A percentile compares a stretch with the other conserved stretches of the same genome.
phyloP scores from a whole-genome alignment of 2,113 vertebrate species.

The Leucopternis melanops region DNA sequence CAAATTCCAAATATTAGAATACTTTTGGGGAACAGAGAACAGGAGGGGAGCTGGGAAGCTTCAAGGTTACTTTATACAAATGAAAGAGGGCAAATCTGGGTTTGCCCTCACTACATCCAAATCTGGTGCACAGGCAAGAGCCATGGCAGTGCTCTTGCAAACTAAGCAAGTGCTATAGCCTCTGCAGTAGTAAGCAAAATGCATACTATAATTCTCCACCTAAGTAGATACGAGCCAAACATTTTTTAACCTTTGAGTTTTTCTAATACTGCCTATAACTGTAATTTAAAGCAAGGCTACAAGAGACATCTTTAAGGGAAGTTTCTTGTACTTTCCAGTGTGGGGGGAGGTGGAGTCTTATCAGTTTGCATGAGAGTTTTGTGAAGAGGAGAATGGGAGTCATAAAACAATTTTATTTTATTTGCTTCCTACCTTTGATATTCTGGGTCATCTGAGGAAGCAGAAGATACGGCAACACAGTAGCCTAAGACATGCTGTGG shows the following conservation, averaged over 20 bases:
- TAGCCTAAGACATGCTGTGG: not conserved
- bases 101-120: not conserved
- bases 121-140: not conserved
- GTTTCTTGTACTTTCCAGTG: not conserved
- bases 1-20: conserved; percentile 38
- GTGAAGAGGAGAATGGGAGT: not conserved
- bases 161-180: not conserved
- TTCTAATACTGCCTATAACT: not conserved
- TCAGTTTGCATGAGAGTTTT: not conserved
- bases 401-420: not conserved
- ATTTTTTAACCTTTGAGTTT: not conserved
- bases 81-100: not conserved
- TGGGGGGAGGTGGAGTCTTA: not conserved
- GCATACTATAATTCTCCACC: not conserved
- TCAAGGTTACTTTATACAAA: not conserved
- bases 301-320: not conserved
- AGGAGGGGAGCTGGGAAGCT: not conserved
- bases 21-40: not conserved
- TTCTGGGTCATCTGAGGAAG: not conserved
- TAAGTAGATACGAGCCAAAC: not conserved
- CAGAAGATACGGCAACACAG: not conserved
- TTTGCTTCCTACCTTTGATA: not conserved
- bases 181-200: not conserved
- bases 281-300: not conserved
- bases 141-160: not conserved